Percentiles rank a stretch among this genome's conserved stretches.
Evolutionary conservation across 2,113 vertebrate genomes (phyloP).

Genomic region (Nerophis ophidion): DNA sequence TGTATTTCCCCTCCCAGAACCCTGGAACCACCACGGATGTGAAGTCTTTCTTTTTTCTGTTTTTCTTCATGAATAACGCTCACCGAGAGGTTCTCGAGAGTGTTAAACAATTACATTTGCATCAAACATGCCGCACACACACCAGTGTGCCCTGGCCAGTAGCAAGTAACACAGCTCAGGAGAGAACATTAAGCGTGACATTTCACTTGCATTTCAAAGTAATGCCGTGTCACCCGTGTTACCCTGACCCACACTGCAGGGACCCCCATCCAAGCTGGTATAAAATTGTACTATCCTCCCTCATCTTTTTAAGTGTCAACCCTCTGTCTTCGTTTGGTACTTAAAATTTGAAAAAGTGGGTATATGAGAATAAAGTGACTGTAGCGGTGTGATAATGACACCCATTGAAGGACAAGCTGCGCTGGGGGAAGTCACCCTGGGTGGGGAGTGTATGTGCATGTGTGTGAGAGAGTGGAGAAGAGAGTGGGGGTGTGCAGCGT

Average conservation of each 20-base stretch:
- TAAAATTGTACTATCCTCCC: constrained; percentile 12
- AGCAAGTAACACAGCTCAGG: constrained; percentile 18
- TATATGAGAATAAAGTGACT: background rate
- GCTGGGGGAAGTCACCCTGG: background rate
- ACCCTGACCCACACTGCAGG: constrained; percentile 13
- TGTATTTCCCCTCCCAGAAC: background rate
- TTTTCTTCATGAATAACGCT: constrained; percentile 14
- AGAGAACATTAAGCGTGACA: constrained; percentile 42
- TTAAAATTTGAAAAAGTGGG: background rate
- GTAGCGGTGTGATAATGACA: background rate
- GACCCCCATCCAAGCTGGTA: constrained; percentile 10
- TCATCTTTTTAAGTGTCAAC: background rate
- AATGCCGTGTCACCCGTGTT: constrained; percentile 15
- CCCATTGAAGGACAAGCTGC: background rate
- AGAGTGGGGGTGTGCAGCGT: constrained; percentile 7
- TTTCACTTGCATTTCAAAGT: constrained; percentile 52
- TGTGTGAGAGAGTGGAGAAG: constrained; percentile 8
- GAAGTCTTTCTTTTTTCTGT: constrained; percentile 13
- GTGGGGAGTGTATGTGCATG: constrained; percentile 1
- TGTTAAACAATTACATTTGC: constrained; percentile 11
- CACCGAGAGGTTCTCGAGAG: background rate
- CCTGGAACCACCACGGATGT: background rate
- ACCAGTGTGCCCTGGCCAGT: constrained; percentile 28
- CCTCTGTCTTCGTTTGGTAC: background rate
- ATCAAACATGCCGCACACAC: background rate